Evolutionary conservation across 2,888 invertebrate species (phyloP).

Genomic region (Patella depressa): DNA sequence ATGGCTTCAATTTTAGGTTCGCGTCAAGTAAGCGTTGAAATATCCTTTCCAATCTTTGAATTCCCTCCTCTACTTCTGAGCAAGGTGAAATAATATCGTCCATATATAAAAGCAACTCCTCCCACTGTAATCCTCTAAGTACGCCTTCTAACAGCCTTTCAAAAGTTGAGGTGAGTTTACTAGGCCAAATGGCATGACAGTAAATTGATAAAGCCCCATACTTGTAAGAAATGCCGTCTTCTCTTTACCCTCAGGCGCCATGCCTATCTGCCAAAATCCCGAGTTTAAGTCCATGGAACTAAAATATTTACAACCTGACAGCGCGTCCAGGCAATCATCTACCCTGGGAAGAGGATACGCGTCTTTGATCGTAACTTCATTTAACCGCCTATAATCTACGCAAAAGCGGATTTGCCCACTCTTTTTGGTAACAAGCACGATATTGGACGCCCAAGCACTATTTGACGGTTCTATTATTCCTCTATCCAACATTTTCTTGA

Average conservation of each 20-base stretch:
- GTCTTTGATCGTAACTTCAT: slow-evolving; percentile 35
- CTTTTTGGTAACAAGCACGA: slow-evolving; percentile 36
- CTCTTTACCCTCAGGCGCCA: slow-evolving; percentile 30
- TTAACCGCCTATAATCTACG: slow-evolving; percentile 35
- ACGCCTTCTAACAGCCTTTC: slow-evolving; percentile 43
- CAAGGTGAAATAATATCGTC: slow-evolving; percentile 41
- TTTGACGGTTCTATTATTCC: slow-evolving; percentile 35
- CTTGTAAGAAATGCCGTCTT: slow-evolving; percentile 40
- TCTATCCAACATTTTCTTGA: slow-evolving; percentile 30
- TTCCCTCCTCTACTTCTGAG: slow-evolving; percentile 20
- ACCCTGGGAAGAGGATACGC: slow-evolving; percentile 37
- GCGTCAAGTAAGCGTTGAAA: slow-evolving; percentile 13
- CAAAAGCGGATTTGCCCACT: slow-evolving; percentile 35
- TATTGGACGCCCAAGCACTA: slow-evolving; percentile 35
- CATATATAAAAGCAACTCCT: slow-evolving; percentile 37
- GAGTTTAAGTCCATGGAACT: slow-evolving; percentile 37
- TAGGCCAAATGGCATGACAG: slow-evolving; percentile 35
- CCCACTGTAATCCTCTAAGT: slow-evolving; percentile 36
- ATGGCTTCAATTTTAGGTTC: slow-evolving; percentile 13
- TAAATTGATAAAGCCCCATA: slow-evolving; percentile 33
- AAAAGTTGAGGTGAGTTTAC: slow-evolving; percentile 45
- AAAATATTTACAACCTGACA: slow-evolving; percentile 36
- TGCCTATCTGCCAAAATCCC: slow-evolving; percentile 39
- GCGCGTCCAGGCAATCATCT: slow-evolving; percentile 37
- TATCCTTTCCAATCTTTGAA: slow-evolving; percentile 4